phyloP scores from a whole-genome alignment of 2,113 vertebrate species.

The Amia ocellicauda region DNA sequence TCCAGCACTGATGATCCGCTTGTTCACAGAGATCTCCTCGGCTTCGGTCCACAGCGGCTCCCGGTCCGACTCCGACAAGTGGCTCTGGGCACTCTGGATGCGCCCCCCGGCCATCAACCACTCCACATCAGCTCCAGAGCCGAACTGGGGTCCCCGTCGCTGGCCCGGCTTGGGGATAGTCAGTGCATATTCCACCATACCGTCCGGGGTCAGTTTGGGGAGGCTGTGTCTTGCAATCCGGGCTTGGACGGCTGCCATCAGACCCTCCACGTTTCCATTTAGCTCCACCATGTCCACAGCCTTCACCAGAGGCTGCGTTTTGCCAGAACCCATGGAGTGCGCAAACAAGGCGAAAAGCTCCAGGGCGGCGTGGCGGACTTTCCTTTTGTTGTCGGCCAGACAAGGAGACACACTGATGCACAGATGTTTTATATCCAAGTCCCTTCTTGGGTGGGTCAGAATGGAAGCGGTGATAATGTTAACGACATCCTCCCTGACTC shows the following conservation, averaged over 20 bases:
- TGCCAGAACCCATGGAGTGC: slow-evolving; percentile 66
- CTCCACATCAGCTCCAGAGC: slow-evolving; percentile 74
- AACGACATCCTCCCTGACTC: slow-evolving; percentile 74
- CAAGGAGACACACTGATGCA: slow-evolving; percentile 74
- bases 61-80: slow-evolving; percentile 47
- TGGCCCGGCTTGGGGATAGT: slow-evolving; percentile 64
- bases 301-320: slow-evolving; percentile 68
- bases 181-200: slow-evolving; percentile 74
- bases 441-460: slow-evolving; percentile 70
- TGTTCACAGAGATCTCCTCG: slow-evolving; percentile 46
- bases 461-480: slow-evolving; percentile 74
- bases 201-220: slow-evolving; percentile 66
- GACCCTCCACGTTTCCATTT: slow-evolving; percentile 67
- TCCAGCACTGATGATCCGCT: slow-evolving; percentile 80
- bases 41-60: slow-evolving; percentile 48
- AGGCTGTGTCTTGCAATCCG: slow-evolving; percentile 75
- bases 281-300: slow-evolving; percentile 77
- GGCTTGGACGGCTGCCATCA: slow-evolving; percentile 78
- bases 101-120: slow-evolving; percentile 77
- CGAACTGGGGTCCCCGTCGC: slow-evolving; percentile 39
- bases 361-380: slow-evolving; percentile 77
- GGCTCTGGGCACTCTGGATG: slow-evolving; percentile 69
- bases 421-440: slow-evolving; percentile 74
- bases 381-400: slow-evolving; percentile 74
- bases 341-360: slow-evolving; percentile 79